Percentiles rank a stretch among this genome's conserved stretches.
Conservation (phyloP, 2,888 invertebrate species). For the Euclidia mi region DNA sequence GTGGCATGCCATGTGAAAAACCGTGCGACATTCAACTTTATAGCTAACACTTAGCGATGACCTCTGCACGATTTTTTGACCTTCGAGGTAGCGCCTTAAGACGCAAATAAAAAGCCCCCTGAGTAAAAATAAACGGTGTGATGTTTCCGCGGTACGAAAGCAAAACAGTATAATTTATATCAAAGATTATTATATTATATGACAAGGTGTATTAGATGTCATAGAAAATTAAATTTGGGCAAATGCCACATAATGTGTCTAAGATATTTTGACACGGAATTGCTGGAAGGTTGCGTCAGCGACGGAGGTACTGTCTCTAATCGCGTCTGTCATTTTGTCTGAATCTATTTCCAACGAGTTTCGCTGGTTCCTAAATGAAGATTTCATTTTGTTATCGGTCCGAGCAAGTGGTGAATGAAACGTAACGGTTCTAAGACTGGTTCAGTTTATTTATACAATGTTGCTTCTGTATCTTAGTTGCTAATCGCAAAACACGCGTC, state of each 20-base stretch:
- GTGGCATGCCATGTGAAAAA: too few relatives aligned
- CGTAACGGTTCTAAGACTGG: slow-evolving; percentile 30
- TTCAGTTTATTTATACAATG: slow-evolving; percentile 21
- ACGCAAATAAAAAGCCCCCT: slow-evolving; percentile 20
- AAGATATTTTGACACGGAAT: slow-evolving; percentile 55
- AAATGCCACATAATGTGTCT: slow-evolving; percentile 48
- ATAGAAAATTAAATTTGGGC: slow-evolving; percentile 52
- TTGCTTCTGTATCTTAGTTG: slow-evolving; percentile 16
- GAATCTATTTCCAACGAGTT: slow-evolving; percentile 31
- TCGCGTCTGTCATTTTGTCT: slow-evolving; percentile 44
- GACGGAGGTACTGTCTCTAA: slow-evolving; percentile 37
- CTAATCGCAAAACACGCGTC: slow-evolving; percentile 43
- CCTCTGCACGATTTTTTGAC: too few relatives aligned
- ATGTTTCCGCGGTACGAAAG: slow-evolving; percentile 55
- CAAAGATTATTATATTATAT: slow-evolving; percentile 35
- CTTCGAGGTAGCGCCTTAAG: too few relatives aligned
- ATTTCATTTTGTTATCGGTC: slow-evolving; percentile 33
- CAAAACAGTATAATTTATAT: slow-evolving; percentile 47
- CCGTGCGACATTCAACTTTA: too few relatives aligned
- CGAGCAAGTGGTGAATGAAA: slow-evolving; percentile 34
- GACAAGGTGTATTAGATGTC: slow-evolving; percentile 49
- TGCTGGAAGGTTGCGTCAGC: slow-evolving; percentile 53
- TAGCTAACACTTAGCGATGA: too few relatives aligned
- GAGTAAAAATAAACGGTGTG: slow-evolving; percentile 35
- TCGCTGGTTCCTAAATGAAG: slow-evolving; percentile 15